phyloP scores from a whole-genome alignment of 2,888 invertebrate species.

The Atethmia centrago region DNA sequence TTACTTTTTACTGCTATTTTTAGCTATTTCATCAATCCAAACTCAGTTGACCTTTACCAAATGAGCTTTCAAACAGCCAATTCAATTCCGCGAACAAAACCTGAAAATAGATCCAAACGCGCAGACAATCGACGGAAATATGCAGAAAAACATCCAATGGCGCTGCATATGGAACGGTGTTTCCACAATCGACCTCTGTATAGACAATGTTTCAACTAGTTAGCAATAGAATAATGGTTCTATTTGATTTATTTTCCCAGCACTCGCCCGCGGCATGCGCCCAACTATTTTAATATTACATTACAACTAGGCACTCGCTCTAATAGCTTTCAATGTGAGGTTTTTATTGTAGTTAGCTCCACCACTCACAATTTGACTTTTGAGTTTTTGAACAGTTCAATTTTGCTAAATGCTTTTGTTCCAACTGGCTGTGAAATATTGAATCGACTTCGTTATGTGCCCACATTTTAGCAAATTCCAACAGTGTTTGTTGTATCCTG shows the following conservation, averaged over 20 bases:
- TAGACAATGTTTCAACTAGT: slow-evolving; percentile 71
- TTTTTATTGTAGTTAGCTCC: slow-evolving; percentile 77
- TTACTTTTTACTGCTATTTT: too few relatives aligned
- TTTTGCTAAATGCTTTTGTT: slow-evolving; percentile 65
- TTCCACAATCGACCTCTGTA: slow-evolving; percentile 38
- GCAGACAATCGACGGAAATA: slow-evolving; percentile 1
- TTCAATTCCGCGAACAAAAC: neutral
- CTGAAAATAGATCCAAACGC: slow-evolving; percentile 7
- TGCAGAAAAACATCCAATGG: slow-evolving; percentile 33
- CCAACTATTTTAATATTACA: slow-evolving; percentile 82
- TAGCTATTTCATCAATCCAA: neutral
- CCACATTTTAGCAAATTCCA: slow-evolving; percentile 33
- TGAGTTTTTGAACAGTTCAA: slow-evolving; percentile 62
- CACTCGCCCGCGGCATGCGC: slow-evolving; percentile 61
- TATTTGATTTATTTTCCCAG: slow-evolving; percentile 76
- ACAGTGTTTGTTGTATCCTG: slow-evolving; percentile 32
- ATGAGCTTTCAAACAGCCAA: neutral
- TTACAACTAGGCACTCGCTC: slow-evolving; percentile 75
- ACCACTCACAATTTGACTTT: slow-evolving; percentile 67
- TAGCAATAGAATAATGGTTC: slow-evolving; percentile 65
- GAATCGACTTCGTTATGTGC: slow-evolving; percentile 30
- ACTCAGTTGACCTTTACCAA: slow-evolving; percentile 1
- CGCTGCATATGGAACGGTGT: slow-evolving; percentile 26
- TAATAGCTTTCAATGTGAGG: slow-evolving; percentile 78
- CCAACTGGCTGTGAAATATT: slow-evolving; percentile 46